These are phyloP conservation scores for Leucoraja ocellata DNA, from an alignment of 2,797 vertebrate species.

Conservation along the genomic window DNA sequence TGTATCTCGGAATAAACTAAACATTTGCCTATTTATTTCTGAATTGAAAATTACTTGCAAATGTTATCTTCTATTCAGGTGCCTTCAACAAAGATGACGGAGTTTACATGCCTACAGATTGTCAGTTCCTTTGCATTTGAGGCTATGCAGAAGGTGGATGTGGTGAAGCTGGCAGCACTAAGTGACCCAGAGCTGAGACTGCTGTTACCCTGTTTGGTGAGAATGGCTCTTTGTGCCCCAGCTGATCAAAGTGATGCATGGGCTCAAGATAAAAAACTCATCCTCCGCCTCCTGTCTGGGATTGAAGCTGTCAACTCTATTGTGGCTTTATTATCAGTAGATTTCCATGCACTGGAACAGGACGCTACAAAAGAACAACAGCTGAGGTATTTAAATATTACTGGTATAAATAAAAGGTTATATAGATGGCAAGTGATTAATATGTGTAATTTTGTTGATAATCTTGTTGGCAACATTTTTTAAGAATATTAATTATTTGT, in stretches of 20 bases:
- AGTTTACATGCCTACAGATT: conserved; percentile 77
- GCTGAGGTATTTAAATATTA: conserved; percentile 65
- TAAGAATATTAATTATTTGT: too few species aligned
- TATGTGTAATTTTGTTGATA: not conserved
- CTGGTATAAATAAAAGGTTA: not conserved
- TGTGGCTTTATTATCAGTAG: conserved; percentile 87
- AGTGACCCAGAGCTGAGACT: conserved; percentile 88
- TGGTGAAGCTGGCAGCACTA: conserved; percentile 77
- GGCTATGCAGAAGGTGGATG: conserved; percentile 97
- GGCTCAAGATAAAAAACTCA: conserved; percentile 97
- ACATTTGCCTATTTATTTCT: not conserved
- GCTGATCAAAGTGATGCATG: conserved; percentile 93
- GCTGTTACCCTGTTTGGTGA: conserved; percentile 86
- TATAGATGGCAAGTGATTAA: not conserved
- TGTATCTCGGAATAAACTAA: too few species aligned
- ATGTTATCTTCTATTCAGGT: not conserved
- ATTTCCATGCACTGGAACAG: conserved; percentile 94
- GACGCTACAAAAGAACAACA: conserved; percentile 95
- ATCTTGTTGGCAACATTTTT: not conserved
- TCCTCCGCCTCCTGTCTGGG: conserved; percentile 87
- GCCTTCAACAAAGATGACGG: conserved; percentile 60
- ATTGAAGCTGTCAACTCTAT: conserved; percentile 97
- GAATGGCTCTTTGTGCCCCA: conserved; percentile 94
- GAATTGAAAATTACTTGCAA: not conserved
- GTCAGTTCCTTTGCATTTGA: conserved; percentile 90